Conservation (phyloP, 2,888 invertebrate species). For the Phorcus lineatus region DNA sequence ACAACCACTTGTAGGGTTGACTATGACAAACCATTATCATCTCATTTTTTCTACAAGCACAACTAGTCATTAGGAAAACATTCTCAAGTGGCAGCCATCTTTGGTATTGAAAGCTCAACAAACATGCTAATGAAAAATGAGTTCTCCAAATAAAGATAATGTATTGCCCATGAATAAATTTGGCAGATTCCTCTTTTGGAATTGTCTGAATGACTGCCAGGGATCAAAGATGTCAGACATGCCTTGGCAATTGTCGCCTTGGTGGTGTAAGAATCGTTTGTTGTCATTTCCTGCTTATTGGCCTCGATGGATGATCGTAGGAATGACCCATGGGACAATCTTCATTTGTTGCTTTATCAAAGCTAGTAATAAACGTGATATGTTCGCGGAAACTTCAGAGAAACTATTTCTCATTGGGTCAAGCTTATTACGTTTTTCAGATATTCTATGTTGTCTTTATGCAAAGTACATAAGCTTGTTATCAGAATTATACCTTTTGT, state of each 20-base stretch:
- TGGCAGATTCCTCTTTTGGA: not conserved
- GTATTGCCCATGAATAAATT: constrained; percentile 10
- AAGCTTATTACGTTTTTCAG: not conserved
- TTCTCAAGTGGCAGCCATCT: not conserved
- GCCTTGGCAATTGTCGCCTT: not conserved
- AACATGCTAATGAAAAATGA: constrained; percentile 13
- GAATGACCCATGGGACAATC: not conserved
- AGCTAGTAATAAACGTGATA: not conserved
- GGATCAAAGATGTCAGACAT: not conserved
- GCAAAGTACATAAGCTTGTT: too few species aligned
- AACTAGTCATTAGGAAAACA: not conserved
- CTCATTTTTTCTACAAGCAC: too few species aligned
- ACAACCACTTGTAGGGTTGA: too few species aligned
- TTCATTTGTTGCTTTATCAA: not conserved
- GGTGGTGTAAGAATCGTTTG: not conserved
- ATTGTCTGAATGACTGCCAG: not conserved
- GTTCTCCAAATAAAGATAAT: not conserved
- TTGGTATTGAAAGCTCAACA: not conserved
- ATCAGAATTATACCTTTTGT: too few species aligned
- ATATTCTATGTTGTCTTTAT: too few species aligned
- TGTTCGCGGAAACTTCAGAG: not conserved
- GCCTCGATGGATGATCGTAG: not conserved
- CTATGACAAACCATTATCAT: too few species aligned
- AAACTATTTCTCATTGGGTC: not conserved
- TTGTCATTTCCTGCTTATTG: not conserved